Conservation (phyloP, 2,113 vertebrate genomes). For the Otolemur garnettii region DNA sequence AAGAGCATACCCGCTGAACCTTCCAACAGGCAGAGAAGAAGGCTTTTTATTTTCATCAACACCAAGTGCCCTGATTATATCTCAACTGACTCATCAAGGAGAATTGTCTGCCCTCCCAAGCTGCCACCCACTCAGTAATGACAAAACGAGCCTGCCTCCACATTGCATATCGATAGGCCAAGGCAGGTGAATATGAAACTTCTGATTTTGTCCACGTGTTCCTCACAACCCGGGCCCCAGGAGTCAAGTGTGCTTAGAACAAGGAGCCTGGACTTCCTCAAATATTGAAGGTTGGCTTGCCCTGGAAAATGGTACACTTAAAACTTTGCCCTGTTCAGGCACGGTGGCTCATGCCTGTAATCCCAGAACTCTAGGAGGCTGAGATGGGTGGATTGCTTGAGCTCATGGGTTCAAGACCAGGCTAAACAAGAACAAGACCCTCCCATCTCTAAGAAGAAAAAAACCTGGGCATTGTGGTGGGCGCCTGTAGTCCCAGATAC, state of each 20-base stretch:
- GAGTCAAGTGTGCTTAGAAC: background rate
- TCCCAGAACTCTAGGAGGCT: too few species aligned
- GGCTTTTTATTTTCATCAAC: constrained; percentile 69
- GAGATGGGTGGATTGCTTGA: too few species aligned
- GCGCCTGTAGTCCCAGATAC: too few species aligned
- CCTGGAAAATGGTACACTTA: background rate
- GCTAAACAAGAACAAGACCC: too few species aligned
- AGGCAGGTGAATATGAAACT: constrained; percentile 71
- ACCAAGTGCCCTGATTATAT: constrained; percentile 58
- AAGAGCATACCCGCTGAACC: constrained; percentile 68
- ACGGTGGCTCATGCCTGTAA: too few species aligned
- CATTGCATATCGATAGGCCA: constrained; percentile 42
- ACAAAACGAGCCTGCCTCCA: constrained; percentile 18
- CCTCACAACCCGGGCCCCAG: background rate
- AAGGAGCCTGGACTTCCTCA: background rate
- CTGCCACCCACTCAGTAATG: constrained; percentile 75
- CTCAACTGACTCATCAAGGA: constrained; percentile 77
- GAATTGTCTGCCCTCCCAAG: constrained; percentile 69
- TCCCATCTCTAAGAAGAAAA: too few species aligned
- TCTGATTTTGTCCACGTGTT: constrained; percentile 45
- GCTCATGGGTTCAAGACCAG: too few species aligned
- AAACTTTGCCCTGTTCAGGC: background rate
- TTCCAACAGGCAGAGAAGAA: constrained; percentile 70
- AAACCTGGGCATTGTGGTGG: too few species aligned
- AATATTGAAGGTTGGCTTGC: background rate